A percentile compares a stretch with the other conserved stretches of the same genome.
These are phyloP conservation scores for Anguilla obscura DNA, from an alignment of 2,797 vertebrate genomes.

Conservation along the genomic window DNA sequence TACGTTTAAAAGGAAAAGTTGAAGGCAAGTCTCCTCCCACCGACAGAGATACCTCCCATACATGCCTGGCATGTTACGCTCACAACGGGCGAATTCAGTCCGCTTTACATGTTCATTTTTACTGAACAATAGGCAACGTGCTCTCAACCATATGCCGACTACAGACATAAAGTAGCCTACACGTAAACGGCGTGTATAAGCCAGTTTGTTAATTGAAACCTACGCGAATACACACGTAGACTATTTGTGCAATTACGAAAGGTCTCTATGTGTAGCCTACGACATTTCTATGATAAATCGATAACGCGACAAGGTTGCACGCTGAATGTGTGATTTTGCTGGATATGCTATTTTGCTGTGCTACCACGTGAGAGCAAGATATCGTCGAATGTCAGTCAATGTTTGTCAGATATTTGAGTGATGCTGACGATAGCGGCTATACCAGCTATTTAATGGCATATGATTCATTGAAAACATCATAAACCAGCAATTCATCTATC, in stretches of 20 bases:
- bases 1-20: background rate
- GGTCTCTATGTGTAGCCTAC: background rate
- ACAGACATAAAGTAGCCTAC: background rate
- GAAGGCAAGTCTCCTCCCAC: background rate
- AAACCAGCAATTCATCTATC: background rate
- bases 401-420: background rate
- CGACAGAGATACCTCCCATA: background rate
- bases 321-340: background rate
- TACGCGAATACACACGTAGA: background rate
- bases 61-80: background rate
- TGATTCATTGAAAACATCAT: background rate
- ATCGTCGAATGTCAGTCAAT: background rate
- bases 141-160: background rate
- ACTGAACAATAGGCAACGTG: background rate
- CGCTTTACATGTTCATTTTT: background rate
- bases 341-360: background rate
- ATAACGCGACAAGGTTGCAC: background rate
- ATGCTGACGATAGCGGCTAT: too few relatives aligned
- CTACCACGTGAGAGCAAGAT: background rate
- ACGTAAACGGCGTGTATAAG: background rate
- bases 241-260: background rate
- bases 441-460: background rate
- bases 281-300: background rate
- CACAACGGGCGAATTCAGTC: background rate
- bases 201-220: background rate